Percentiles rank a stretch among this genome's conserved stretches.
phyloP scores from a whole-genome alignment of 2,113 vertebrate genomes.

The Scopus umbretta region DNA sequence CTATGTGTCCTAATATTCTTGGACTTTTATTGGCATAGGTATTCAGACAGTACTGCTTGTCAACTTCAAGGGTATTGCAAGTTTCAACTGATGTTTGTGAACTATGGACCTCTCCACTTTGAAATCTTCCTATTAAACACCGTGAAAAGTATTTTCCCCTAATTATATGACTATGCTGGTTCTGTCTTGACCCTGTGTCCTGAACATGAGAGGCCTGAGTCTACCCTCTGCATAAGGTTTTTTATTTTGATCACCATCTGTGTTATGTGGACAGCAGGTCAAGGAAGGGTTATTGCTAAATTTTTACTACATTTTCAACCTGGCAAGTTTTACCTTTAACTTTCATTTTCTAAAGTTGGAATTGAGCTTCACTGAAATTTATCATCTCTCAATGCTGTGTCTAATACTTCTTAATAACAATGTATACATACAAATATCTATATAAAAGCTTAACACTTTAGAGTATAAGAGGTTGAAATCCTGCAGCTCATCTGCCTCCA shows the following conservation, averaged over 20 bases:
- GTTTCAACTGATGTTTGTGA: background rate
- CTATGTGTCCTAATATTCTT: background rate
- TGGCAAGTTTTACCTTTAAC: background rate
- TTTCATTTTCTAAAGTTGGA: background rate
- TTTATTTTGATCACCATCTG: background rate
- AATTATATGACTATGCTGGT: background rate
- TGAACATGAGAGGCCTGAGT: background rate
- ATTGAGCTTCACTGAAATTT: background rate
- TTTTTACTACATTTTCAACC: background rate
- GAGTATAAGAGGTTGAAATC: background rate
- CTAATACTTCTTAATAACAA: background rate
- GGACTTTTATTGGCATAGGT: background rate
- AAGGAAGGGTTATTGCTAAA: background rate
- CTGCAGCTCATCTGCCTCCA: background rate
- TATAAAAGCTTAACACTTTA: background rate
- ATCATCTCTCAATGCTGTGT: background rate
- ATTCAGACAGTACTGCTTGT: background rate
- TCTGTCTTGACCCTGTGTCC: background rate
- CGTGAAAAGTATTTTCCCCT: background rate
- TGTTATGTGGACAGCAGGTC: background rate
- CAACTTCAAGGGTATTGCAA: rapidly evolving
- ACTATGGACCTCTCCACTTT: background rate
- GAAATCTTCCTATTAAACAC: background rate
- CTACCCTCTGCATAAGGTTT: background rate
- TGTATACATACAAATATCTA: background rate